Evolutionary conservation across 1,140 invertebrate genomes (phyloP).

Genomic region (Ridgeia piscesae): DNA sequence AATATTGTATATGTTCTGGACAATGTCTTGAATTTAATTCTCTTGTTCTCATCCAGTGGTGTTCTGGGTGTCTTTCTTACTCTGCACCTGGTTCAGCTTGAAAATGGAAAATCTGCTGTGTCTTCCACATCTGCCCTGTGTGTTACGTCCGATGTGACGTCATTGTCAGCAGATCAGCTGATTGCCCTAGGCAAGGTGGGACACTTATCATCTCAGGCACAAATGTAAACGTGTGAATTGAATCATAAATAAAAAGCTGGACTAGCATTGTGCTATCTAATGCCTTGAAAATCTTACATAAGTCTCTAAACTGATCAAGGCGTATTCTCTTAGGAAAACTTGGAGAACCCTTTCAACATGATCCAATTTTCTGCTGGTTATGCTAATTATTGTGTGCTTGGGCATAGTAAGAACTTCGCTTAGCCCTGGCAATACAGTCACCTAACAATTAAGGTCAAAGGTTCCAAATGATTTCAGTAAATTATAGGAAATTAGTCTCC

Average conservation of each 20-base stretch:
- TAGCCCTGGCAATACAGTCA: too few species aligned
- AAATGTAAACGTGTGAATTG: not conserved
- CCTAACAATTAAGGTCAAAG: too few species aligned
- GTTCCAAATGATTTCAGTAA: too few species aligned
- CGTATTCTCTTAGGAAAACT: too few species aligned
- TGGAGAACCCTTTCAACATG: not conserved
- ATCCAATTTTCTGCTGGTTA: not conserved
- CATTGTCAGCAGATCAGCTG: not conserved
- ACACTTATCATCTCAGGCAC: not conserved
- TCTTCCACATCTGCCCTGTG: not conserved
- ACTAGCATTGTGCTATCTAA: too few species aligned
- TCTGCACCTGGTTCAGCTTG: not conserved
- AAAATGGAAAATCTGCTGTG: not conserved
- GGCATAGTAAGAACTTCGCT: too few species aligned
- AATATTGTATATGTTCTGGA: not conserved
- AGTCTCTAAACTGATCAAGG: too few species aligned
- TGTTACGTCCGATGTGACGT: not conserved
- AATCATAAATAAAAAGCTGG: too few species aligned
- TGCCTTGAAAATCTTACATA: too few species aligned
- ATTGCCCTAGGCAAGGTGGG: not conserved
- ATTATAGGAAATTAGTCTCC: too few species aligned
- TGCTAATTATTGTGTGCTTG: not conserved
- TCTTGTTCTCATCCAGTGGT: slow-evolving; percentile 12
- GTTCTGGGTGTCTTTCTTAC: not conserved
- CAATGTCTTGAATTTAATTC: not conserved